phyloP scores from a whole-genome alignment of 2,888 invertebrate species.

The Sarcophaga carnaria region DNA sequence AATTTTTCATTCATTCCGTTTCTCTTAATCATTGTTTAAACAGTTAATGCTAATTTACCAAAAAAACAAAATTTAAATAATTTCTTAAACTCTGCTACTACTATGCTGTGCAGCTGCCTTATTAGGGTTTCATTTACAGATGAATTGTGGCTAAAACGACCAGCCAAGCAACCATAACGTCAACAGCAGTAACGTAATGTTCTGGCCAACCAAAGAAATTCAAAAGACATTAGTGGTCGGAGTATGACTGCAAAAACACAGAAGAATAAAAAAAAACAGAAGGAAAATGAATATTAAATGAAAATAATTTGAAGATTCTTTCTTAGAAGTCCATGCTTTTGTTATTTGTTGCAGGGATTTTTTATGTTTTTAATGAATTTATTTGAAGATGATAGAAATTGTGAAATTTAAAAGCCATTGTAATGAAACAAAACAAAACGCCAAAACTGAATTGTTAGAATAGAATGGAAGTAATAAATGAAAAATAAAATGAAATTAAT shows the following conservation, averaged over 20 bases:
- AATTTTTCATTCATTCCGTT: background rate
- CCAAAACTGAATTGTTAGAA: too few species aligned
- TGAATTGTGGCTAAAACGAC: background rate
- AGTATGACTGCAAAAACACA: background rate
- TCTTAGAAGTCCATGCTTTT: too few species aligned
- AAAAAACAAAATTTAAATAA: background rate
- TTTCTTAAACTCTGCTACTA: background rate
- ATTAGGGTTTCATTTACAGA: background rate
- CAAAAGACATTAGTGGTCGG: background rate
- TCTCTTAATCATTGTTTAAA: background rate
- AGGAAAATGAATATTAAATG: too few species aligned
- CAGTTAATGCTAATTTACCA: conserved; percentile 22
- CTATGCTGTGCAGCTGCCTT: background rate
- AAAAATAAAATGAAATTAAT: too few species aligned
- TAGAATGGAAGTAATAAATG: too few species aligned
- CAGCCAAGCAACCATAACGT: background rate
- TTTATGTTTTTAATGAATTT: too few species aligned
- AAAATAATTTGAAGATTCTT: too few species aligned
- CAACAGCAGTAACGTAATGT: background rate
- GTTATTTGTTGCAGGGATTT: too few species aligned
- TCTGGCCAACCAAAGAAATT: background rate
- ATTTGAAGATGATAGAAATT: too few species aligned
- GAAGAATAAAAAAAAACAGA: too few species aligned
- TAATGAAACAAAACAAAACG: too few species aligned
- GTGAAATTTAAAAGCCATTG: too few species aligned